phyloP scores from a whole-genome alignment of 2,113 vertebrate genomes.

The Salvator merianae region DNA sequence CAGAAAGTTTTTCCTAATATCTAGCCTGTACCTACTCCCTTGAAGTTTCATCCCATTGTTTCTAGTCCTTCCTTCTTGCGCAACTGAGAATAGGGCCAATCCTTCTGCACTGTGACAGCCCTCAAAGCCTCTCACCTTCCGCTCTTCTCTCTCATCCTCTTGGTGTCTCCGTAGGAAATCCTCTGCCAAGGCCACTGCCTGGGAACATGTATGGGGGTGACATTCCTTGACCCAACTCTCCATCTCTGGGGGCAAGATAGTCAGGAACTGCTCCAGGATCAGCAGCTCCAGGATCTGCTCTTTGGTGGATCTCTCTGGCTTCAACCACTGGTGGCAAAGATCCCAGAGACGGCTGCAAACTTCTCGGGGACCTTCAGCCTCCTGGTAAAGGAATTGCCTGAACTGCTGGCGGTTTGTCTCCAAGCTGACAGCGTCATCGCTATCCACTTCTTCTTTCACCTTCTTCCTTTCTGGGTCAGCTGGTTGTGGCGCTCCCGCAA shows the following conservation, averaged over 20 bases:
- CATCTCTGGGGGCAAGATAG: conserved; percentile 62
- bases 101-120: too few species aligned
- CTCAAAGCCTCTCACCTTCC: conserved; percentile 57
- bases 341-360: conserved; percentile 69
- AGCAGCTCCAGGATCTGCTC: conserved; percentile 69
- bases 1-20: too few species aligned
- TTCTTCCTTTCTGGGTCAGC: background rate
- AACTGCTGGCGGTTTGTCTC: conserved; percentile 62
- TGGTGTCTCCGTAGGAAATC: too few species aligned
- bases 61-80: too few species aligned
- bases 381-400: conserved; percentile 66
- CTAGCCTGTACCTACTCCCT: too few species aligned
- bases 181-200: conserved; percentile 34
- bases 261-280: conserved; percentile 68
- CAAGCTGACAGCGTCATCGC: conserved; percentile 40
- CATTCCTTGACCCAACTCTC: conserved; percentile 66
- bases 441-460: conserved; percentile 33
- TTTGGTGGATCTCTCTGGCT: conserved; percentile 65
- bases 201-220: conserved; percentile 65
- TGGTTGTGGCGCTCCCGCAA: background rate
- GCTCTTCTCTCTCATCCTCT: conserved; percentile 34
- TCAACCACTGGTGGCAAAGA: conserved; percentile 69
- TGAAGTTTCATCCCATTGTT: too few species aligned
- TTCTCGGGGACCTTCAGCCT: conserved; percentile 68
- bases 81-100: too few species aligned